phyloP scores from a whole-genome alignment of 2,113 vertebrate species.

The Gavialis gangeticus region DNA sequence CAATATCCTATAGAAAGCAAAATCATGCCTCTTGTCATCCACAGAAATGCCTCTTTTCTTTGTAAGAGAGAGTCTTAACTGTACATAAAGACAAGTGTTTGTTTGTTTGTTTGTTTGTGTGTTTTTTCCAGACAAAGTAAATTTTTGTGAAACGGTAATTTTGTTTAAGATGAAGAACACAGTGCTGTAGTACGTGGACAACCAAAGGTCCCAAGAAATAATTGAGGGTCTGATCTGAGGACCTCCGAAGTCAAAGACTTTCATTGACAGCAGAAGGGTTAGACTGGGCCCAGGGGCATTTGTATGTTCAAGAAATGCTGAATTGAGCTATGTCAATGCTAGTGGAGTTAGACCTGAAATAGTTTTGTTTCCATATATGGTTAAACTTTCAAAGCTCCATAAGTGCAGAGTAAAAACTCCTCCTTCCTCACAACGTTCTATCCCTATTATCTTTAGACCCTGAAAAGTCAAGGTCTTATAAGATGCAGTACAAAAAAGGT shows the following conservation, averaged over 20 bases:
- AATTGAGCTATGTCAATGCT: neutral
- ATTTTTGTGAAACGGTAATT: neutral
- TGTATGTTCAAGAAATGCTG: accelerated
- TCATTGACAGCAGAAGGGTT: accelerated
- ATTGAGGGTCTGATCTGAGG: accelerated
- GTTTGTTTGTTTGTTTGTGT: too few relatives aligned
- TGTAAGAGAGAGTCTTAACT: neutral
- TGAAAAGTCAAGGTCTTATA: accelerated
- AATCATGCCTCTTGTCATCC: neutral
- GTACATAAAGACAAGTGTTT: neutral
- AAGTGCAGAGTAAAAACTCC: neutral
- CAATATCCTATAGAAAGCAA: neutral
- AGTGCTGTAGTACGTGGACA: neutral
- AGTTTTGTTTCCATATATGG: neutral
- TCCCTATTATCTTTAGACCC: neutral
- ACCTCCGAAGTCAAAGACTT: neutral
- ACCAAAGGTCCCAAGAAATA: neutral
- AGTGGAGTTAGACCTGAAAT: neutral
- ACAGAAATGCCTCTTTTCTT: neutral
- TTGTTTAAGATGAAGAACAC: neutral
- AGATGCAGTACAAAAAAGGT: neutral
- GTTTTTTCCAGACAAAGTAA: neutral
- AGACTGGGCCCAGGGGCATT: neutral
- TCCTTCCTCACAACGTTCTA: neutral
- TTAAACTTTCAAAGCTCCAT: neutral